Percentiles rank a stretch among this genome's conserved stretches.
These are phyloP conservation scores for Drosophila bocki DNA, from an alignment of 1,140 invertebrate species.

Conservation along the genomic window DNA sequence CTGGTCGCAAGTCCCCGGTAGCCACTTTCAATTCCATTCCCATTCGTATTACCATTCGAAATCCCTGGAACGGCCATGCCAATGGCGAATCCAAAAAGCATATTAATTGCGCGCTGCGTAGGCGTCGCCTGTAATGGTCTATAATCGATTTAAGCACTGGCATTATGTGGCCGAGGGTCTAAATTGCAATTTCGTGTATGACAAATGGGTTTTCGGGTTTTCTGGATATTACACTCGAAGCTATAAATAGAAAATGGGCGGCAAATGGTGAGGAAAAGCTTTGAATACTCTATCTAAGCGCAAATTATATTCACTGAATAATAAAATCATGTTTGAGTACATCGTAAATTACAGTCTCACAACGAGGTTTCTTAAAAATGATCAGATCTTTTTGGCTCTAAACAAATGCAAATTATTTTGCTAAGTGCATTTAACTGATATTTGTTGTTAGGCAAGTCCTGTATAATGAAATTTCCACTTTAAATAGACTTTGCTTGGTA, in stretches of 20 bases:
- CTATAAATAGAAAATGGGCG: background rate
- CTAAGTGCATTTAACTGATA: conserved; percentile 14
- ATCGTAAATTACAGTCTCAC: background rate
- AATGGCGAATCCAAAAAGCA: conserved; percentile 53
- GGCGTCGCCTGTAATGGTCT: conserved; percentile 72
- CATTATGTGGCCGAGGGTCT: conserved; percentile 54
- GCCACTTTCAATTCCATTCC: conserved; percentile 33
- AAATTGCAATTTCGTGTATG: conserved; percentile 65
- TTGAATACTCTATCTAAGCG: background rate
- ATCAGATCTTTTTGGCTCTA: background rate
- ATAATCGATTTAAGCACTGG: conserved; percentile 76
- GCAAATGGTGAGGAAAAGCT: background rate
- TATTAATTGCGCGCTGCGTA: conserved; percentile 72
- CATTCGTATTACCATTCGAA: conserved; percentile 9
- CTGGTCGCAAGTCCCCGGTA: conserved; percentile 32
- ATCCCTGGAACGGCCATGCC: conserved; percentile 21
- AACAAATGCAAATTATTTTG: background rate
- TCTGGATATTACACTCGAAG: conserved; percentile 13
- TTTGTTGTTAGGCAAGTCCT: background rate
- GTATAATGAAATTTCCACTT: conserved; percentile 10
- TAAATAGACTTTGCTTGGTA: conserved; percentile 6
- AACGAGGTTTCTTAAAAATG: background rate
- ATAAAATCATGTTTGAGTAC: background rate
- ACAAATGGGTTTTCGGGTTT: conserved; percentile 61
- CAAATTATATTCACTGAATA: background rate